Evolutionary conservation across 2,888 invertebrate species (phyloP), one percentile per base, ranked within the genome.

Genomic region (Dysmachus trigonus): DNA sequence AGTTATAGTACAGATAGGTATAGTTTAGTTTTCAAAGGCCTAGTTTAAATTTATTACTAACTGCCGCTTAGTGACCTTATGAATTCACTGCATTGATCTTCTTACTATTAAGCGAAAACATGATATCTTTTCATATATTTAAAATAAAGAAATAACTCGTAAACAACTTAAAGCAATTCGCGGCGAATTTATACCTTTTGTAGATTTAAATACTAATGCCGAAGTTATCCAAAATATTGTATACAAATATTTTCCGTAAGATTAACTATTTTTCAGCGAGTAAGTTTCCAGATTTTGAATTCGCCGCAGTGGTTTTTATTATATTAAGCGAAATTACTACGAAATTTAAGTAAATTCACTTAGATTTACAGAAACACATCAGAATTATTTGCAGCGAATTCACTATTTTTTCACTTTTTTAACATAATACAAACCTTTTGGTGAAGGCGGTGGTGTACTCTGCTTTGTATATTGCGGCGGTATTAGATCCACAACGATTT

Each of bases 401-500:
- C 74, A 76, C n/a, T 35, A 10, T 10, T 62, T 22, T 22, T 10
- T 62, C 22, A 62, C 62, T 62, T 62, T 62, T 22, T 62, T 10
- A 1, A 27, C 0, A 27, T 15, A 22, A 30, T 88, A 90, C 90
- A 89, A 92, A 90, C 92, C 93, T 90, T 93, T 93, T 22, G 94
- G 94, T 0, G 93, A 93, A 77, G 93, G 93, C 10, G 93, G 93
- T 35, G 94, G 94, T 51, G 92, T 92, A 86, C 91, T 91, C 31
- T 92, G 90, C 88, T 92, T 92, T 86, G 90, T 92, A 89, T 94
- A 94, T 89, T 94, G 93, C 10, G 94, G 93, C 18, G 94, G 93
- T 84, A 94, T 93, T 79, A 94, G 91, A 89, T 95, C 94, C 87
- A 94, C 93, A 8, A 95, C 94, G 85, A 94, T 93, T 85, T 91